Percentiles rank a stretch among this genome's conserved stretches.
Evolutionary conservation across 2,888 invertebrate species (phyloP).

Genomic region (Synanthedon formicaeformis): DNA sequence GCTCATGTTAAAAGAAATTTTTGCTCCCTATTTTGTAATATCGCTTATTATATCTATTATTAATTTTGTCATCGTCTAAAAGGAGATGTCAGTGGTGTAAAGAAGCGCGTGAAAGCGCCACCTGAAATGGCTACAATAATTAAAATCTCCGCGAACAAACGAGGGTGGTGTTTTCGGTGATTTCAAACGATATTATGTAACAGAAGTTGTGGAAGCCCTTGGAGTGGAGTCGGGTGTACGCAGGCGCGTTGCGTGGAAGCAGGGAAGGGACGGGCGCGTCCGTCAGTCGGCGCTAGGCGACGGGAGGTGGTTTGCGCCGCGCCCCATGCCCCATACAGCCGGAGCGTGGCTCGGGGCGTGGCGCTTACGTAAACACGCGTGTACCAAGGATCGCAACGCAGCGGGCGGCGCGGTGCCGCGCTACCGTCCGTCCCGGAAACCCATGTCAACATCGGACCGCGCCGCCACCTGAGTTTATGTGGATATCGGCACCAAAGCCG

Average conservation of each 20-base stretch:
- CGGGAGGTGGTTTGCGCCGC: constrained; percentile 60
- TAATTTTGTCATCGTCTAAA: no score
- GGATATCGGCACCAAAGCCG: constrained; percentile 40
- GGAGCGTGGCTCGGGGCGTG: constrained; percentile 69
- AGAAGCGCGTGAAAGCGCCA: no score
- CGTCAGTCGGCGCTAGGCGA: constrained; percentile 67
- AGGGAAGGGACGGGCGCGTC: constrained; percentile 19
- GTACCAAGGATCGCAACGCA: constrained; percentile 31
- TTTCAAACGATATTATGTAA: constrained; percentile 38
- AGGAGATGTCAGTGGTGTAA: no score
- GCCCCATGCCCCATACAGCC: constrained; percentile 67
- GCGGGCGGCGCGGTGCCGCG: constrained; percentile 56
- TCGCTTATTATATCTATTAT: no score
- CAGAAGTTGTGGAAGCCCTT: constrained; percentile 37
- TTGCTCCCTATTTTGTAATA: no score
- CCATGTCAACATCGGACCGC: constrained; percentile 51
- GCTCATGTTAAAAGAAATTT: no score
- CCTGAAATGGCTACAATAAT: no score
- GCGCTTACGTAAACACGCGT: constrained; percentile 71
- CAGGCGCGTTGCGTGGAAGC: constrained; percentile 44
- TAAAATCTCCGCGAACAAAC: no score
- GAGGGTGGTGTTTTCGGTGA: no score
- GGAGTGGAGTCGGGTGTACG: constrained; percentile 35
- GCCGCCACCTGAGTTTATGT: constrained; percentile 56
- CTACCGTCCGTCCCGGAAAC: constrained; percentile 55